A percentile compares a stretch with the other conserved stretches of the same genome.
Evolutionary conservation across 2,888 invertebrate genomes (phyloP).

Genomic region (Orchestes rusci): DNA sequence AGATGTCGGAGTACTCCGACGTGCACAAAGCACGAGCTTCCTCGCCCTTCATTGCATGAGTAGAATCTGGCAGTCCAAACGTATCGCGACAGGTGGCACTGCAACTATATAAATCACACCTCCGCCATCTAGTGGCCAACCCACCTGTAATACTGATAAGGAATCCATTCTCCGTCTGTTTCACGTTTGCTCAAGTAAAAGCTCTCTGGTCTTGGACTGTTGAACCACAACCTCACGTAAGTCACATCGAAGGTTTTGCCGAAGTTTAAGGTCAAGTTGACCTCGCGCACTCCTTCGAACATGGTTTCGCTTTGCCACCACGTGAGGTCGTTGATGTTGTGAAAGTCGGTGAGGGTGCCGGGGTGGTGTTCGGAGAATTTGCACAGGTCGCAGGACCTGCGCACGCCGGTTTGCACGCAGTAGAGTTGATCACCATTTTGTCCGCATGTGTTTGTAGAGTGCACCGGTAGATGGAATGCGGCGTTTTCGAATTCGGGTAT

Average conservation of each 20-base stretch:
- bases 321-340: constrained; percentile 82
- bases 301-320: constrained; percentile 99
- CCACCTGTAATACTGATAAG: constrained; percentile 83
- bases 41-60: constrained; percentile 61
- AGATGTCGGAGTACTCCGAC: constrained; percentile 95
- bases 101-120: constrained; percentile 24
- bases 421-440: constrained; percentile 70
- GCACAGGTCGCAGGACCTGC: constrained; percentile 77
- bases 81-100: constrained; percentile 90
- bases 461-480: constrained; percentile 81
- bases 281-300: constrained; percentile 86
- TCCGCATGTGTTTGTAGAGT: constrained; percentile 95
- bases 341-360: constrained; percentile 83
- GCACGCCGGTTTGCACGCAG: constrained; percentile 77
- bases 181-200: no score
- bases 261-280: constrained; percentile 59
- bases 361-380: constrained; percentile 62
- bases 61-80: constrained; percentile 71
- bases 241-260: constrained; percentile 93
- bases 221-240: constrained; percentile 88
- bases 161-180: constrained; percentile 78
- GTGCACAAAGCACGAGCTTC: constrained; percentile 95
- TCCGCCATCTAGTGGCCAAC: no score
- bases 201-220: constrained; percentile 94
- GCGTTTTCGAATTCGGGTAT: constrained; percentile 96